Evolutionary conservation across 2,797 vertebrate genomes (phyloP).

Genomic region (Argya squamiceps): DNA sequence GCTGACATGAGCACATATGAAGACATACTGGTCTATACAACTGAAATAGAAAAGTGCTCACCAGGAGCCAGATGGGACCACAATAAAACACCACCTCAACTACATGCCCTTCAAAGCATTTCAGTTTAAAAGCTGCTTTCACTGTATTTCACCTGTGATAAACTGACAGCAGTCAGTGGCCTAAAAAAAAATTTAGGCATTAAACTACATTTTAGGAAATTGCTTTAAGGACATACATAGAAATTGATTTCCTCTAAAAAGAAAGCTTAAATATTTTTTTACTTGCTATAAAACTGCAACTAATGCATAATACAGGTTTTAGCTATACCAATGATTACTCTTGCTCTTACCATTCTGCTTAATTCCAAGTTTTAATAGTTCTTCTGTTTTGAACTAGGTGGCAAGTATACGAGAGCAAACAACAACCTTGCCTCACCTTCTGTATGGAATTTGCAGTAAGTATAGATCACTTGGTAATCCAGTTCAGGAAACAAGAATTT

Average conservation of each 20-base stretch:
- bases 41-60: background rate
- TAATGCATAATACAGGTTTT: background rate
- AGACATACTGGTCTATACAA: background rate
- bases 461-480: background rate
- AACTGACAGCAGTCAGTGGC: background rate
- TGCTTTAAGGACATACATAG: background rate
- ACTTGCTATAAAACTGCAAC: background rate
- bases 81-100: background rate
- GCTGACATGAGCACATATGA: background rate
- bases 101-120: background rate
- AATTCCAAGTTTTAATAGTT: background rate
- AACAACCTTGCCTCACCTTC: background rate
- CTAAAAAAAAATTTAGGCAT: background rate
- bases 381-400: background rate
- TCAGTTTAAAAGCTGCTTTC: background rate
- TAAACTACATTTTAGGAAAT: background rate
- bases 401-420: background rate
- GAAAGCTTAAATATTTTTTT: background rate
- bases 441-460: background rate
- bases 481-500: background rate
- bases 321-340: background rate
- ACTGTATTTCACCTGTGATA: background rate
- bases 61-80: background rate
- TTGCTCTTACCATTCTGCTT: background rate
- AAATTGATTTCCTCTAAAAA: background rate